Base-by-base conservation (phyloP, 2,888 invertebrate genomes). In the Cryptocheilus praepositus region DNA sequence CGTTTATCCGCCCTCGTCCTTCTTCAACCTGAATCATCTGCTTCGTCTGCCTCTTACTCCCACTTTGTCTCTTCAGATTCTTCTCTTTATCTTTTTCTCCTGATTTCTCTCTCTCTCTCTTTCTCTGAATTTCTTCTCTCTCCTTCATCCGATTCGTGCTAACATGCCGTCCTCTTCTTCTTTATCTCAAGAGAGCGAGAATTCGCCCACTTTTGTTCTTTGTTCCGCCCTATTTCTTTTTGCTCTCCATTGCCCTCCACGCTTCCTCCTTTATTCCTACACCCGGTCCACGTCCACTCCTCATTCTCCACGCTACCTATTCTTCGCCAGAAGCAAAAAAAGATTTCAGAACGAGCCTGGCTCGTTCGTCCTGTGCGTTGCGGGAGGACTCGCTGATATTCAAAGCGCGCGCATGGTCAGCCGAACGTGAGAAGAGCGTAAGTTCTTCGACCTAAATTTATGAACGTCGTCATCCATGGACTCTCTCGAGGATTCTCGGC, bases 201-300 rank as follows among this genome's bases (percentile, higher is more conserved):
- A 80, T 79, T 79, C 79, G 75, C 71, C 76, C 79, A 79, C 80
- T 79, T 79, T 77, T 79, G 78, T 79, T 80, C 77, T 79, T 79
- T 79, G 78, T 79, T 80, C 77, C 65, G 51, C 70, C 60, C 60
- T 78, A 79, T 70, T 80, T 79, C 76, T 76, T 80, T 78, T 73
- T 76, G 69, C 71, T 76, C 77, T 61, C 66, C 65, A 58, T 66
- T 77, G 74, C 66, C 73, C 69, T 69, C 74, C 57, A 49, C 61
- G 69, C 79, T 74, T 79, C 56, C 74, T 73, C 77, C 70, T 78
- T 78, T 78, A 79, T 79, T 67, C 78, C 70, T 51, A 53, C 36
- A 64, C 76, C 67, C 77, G 64, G 70, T 5, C 73, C 71, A 51
- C 74, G 67, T 79, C 76, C 73, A 71, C 70, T 71, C 71, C 71